Percentiles rank a stretch among this genome's conserved stretches.
Conservation (phyloP, 2,888 invertebrate genomes). For the Ametastegia equiseti region DNA sequence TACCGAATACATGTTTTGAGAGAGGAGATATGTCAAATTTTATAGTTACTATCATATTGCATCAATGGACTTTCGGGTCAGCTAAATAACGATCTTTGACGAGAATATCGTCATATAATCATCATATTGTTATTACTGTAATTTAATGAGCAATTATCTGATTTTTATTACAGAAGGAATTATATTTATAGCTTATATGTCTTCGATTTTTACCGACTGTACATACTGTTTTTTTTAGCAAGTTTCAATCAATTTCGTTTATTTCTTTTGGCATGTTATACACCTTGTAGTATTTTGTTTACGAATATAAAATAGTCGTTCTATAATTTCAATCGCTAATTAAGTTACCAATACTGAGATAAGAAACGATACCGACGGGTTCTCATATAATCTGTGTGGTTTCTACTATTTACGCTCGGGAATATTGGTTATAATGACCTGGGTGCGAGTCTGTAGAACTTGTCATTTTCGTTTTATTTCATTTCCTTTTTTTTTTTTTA, state of each 20-base stretch:
- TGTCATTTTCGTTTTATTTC: too few species aligned
- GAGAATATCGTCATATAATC: neutral
- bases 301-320: neutral
- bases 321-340: neutral
- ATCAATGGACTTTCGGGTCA: too few species aligned
- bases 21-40: neutral
- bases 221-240: neutral
- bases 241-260: neutral
- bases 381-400: too few species aligned
- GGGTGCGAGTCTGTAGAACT: neutral
- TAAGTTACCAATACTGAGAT: neutral
- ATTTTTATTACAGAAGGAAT: neutral
- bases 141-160: neutral
- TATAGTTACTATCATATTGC: too few species aligned
- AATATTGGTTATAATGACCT: neutral
- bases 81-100: neutral
- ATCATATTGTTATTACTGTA: neutral
- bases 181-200: neutral
- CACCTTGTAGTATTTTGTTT: neutral
- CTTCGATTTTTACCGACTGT: neutral
- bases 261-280: neutral
- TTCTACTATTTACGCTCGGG: neutral
- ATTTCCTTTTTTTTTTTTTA: too few species aligned
- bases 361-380: neutral
- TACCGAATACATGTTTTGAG: neutral